phyloP scores from a whole-genome alignment of 2,113 vertebrate genomes.

The Hippopotamus amphibius region DNA sequence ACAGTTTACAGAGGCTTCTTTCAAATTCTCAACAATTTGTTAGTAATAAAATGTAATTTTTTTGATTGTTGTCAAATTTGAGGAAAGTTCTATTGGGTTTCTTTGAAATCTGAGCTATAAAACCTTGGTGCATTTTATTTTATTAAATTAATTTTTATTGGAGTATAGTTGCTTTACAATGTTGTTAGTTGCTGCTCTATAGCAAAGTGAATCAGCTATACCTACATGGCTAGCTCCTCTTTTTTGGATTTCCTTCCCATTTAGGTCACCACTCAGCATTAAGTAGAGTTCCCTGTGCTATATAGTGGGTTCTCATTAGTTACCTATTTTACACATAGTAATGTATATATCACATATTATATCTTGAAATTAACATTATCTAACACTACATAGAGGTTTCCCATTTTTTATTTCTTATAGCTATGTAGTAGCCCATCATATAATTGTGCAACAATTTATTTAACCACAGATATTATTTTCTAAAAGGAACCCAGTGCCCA shows the following conservation, averaged over 20 bases:
- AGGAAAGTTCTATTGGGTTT: background rate
- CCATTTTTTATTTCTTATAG: constrained; percentile 41
- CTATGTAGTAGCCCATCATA: background rate
- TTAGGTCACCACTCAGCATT: no score
- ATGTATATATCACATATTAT: no score
- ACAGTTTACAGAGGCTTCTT: background rate
- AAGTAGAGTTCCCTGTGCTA: no score
- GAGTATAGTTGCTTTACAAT: no score
- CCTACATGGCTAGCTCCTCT: no score
- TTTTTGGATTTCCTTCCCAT: no score
- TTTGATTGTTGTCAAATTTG: background rate
- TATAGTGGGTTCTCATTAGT: no score
- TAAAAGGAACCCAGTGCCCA: constrained; percentile 30
- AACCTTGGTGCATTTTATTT: background rate
- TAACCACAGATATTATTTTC: constrained; percentile 42
- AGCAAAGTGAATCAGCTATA: no score
- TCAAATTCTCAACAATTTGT: background rate
- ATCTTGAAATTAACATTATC: background rate
- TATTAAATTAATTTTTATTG: no score
- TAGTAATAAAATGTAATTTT: background rate
- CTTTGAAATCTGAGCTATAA: background rate
- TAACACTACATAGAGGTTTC: background rate
- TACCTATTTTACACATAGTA: no score
- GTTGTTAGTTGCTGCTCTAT: no score
- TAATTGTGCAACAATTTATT: background rate